Evolutionary conservation across 2,888 invertebrate species (phyloP), one percentile per base, ranked within the genome.

Genomic region (Hirtodrosophila duncani): DNA sequence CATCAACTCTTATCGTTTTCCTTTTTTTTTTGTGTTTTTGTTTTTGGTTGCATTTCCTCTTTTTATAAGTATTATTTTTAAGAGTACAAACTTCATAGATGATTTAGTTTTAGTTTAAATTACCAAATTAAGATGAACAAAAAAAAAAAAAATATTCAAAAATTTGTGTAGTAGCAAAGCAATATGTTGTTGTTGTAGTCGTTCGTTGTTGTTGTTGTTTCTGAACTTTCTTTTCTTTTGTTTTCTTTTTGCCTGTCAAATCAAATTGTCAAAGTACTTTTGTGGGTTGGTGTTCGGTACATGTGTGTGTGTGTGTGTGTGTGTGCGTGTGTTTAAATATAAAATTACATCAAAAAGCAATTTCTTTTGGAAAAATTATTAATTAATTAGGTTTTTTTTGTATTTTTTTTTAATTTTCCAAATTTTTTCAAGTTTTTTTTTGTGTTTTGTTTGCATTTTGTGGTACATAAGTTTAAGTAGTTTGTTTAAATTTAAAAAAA

Each of bases 401-500:
- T 26, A 26, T 46, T 50, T 55, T 57, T 24, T 52, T 44, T 46
- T 55, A 42, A 24, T 39, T 13, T 42, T 39, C 43, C 50, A 53
- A 39, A 33, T 36, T 49, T 62, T 44, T 48, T 17, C 37, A 39
- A 57, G 46, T 56, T 30, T 57, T 39, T 50, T 58, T 57, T 46
- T 75, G 67, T 61, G 45, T 60, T 55, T 63, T 30, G 38, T 51
- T 51, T 36, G 13, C 27, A 48, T 56, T 56, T 56, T 58, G 37
- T 45, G 48, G 17, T 67, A 67, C 71, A 60, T 65, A 66, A 70
- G 69, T 77, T 83, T 71, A 68, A 72, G 65, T 67, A 63, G 75
- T 72, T 74, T 63, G n/a, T n/a, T 74, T 72, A 67, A 67, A 72
- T 75, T 80, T 72, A 78, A 81, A 80, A 83, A 80, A 81, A 78